Conservation (phyloP, 2,888 invertebrate species). For the Tinea trinotella region DNA sequence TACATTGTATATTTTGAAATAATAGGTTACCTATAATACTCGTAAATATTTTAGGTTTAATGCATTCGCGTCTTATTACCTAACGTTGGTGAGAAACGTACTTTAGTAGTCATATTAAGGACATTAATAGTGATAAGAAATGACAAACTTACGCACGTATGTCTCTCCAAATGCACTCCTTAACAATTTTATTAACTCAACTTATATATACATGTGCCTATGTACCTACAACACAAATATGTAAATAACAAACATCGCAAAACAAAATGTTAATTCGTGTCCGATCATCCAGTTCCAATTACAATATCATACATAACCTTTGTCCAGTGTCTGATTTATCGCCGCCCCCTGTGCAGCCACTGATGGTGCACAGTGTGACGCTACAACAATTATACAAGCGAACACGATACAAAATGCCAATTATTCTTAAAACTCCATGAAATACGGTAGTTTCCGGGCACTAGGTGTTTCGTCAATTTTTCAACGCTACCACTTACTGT, state of each 20-base stretch:
- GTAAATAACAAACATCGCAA: neutral
- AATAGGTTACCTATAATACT: too few species aligned
- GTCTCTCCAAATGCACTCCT: too few species aligned
- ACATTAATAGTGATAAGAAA: too few species aligned
- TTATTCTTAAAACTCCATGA: slow-evolving; percentile 4
- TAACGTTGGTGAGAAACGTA: too few species aligned
- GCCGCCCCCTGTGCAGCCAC: slow-evolving; percentile 5
- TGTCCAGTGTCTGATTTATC: slow-evolving; percentile 1
- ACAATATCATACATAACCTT: slow-evolving; percentile 1
- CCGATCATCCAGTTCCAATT: slow-evolving; percentile 14
- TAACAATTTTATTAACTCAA: too few species aligned
- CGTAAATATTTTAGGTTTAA: too few species aligned
- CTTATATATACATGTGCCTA: too few species aligned
- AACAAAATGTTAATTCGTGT: neutral
- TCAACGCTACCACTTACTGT: neutral
- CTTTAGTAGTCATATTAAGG: too few species aligned
- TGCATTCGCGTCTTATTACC: too few species aligned
- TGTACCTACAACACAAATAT: too few species aligned
- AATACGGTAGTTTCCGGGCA: slow-evolving; percentile 16
- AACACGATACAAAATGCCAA: slow-evolving; percentile 16
- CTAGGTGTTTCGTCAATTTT: neutral
- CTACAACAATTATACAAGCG: slow-evolving; percentile 11
- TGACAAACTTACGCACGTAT: too few species aligned
- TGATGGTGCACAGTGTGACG: slow-evolving; percentile 10
- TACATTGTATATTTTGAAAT: too few species aligned